Evolutionary conservation across 1,140 invertebrate species (phyloP).

Genomic region (Spodoptera litura): DNA sequence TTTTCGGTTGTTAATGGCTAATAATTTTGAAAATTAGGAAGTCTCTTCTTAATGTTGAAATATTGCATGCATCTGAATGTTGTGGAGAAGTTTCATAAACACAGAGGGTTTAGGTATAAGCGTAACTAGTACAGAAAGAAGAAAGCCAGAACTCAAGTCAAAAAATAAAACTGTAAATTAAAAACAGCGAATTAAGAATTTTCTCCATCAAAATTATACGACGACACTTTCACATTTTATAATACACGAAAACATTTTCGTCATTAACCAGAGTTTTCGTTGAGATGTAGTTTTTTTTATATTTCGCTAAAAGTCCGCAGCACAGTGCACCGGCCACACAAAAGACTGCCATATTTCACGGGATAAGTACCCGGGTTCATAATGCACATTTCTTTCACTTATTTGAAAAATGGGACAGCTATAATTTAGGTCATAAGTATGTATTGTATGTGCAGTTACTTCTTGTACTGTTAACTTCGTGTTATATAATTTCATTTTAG

Average conservation of each 20-base stretch:
- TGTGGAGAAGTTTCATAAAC: background rate
- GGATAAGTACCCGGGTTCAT: slow-evolving; percentile 45
- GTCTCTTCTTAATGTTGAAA: background rate
- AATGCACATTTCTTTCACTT: slow-evolving; percentile 48
- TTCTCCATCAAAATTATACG: background rate
- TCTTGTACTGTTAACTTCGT: too few species aligned
- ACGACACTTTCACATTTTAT: background rate
- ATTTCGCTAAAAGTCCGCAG: slow-evolving; percentile 21
- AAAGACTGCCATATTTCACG: slow-evolving; percentile 44
- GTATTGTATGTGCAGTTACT: background rate
- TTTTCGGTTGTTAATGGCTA: slow-evolving; percentile 8
- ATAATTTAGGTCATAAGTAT: slow-evolving; percentile 33
- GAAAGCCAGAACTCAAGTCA: background rate
- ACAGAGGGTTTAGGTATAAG: too few species aligned
- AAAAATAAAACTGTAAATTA: too few species aligned
- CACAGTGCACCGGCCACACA: slow-evolving; percentile 10
- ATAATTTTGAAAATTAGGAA: slow-evolving; percentile 7
- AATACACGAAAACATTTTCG: slow-evolving; percentile 30
- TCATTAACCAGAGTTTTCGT: slow-evolving; percentile 5
- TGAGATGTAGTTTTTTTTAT: slow-evolving; percentile 9
- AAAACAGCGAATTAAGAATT: too few species aligned
- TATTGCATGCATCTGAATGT: background rate
- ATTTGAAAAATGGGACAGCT: slow-evolving; percentile 40
- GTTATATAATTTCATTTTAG: too few species aligned
- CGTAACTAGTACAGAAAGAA: background rate